A percentile compares a stretch with the other conserved stretches of the same genome.
Conservation (phyloP, 1,140 invertebrate genomes). For the Trichonephila clavata region DNA sequence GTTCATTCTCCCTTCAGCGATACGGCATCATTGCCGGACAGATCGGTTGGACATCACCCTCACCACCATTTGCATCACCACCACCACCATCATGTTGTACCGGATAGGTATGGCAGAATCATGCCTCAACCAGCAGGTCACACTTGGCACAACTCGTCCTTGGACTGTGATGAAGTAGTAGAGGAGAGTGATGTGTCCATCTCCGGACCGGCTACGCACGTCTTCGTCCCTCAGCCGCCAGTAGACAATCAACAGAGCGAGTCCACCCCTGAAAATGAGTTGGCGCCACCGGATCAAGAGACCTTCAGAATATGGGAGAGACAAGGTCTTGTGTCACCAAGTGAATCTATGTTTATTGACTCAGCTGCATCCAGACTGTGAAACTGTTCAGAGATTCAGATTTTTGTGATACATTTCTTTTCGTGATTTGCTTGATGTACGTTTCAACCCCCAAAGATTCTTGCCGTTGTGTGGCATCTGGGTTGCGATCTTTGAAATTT, state of each 20-base stretch:
- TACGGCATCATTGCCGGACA: slow-evolving; percentile 50
- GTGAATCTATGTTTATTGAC: slow-evolving; percentile 60
- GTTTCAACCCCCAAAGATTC: not conserved
- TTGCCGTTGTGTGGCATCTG: not conserved
- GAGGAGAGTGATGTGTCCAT: slow-evolving; percentile 56
- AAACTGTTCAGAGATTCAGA: not conserved
- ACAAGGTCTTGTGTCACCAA: slow-evolving; percentile 67
- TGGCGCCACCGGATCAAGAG: slow-evolving; percentile 62
- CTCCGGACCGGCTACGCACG: slow-evolving; percentile 49
- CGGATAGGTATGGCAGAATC: slow-evolving; percentile 5
- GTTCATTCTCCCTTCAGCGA: slow-evolving; percentile 57
- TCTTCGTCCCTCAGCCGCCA: slow-evolving; percentile 49
- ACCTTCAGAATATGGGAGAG: slow-evolving; percentile 64
- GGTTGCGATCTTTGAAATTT: not conserved
- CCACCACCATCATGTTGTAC: slow-evolving; percentile 39
- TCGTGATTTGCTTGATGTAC: slow-evolving; percentile 25
- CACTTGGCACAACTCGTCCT: slow-evolving; percentile 30
- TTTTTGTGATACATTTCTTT: not conserved
- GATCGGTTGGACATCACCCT: not conserved
- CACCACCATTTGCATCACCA: slow-evolving; percentile 66
- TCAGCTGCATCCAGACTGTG: slow-evolving; percentile 66
- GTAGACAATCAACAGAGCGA: not conserved
- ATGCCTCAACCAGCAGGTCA: not conserved
- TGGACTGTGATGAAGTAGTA: slow-evolving; percentile 31
- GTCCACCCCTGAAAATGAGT: not conserved